phyloP scores from a whole-genome alignment of 2,113 vertebrate species.

The Aspiorhynchus laticeps region DNA sequence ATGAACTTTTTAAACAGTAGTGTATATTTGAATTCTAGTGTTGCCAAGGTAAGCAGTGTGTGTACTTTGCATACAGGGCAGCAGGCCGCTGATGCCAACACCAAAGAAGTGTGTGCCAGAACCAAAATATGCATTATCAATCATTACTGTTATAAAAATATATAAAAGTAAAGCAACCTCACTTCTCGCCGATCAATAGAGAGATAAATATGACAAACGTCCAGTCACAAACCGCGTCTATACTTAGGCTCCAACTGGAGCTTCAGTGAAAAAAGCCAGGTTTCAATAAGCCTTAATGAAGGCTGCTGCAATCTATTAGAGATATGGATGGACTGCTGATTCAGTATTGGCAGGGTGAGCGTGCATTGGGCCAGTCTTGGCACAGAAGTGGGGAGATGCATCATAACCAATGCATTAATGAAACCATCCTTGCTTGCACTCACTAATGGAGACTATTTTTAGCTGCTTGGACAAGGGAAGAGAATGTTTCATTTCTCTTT shows the following conservation, averaged over 20 bases:
- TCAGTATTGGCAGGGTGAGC: conserved; percentile 49
- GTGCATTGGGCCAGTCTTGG: conserved; percentile 35
- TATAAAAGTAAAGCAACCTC: conserved; percentile 5
- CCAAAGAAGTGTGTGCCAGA: neutral
- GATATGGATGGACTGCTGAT: conserved; percentile 58
- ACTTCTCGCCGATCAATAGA: conserved; percentile 4
- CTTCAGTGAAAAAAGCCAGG: conserved; percentile 16
- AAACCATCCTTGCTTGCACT: conserved; percentile 43
- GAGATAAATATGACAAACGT: conserved; percentile 35
- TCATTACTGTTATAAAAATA: neutral
- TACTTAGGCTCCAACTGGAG: neutral
- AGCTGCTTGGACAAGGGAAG: conserved; percentile 15
- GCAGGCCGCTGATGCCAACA: neutral
- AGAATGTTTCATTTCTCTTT: conserved; percentile 36
- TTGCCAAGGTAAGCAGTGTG: neutral
- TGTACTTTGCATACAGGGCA: neutral
- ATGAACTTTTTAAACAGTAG: neutral
- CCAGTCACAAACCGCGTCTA: neutral
- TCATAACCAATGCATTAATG: conserved; percentile 42
- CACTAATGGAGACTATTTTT: conserved; percentile 57
- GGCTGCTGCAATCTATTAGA: conserved; percentile 48
- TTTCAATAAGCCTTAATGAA: conserved; percentile 55
- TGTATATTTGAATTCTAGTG: neutral
- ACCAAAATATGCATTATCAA: neutral
- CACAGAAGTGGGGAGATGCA: conserved; percentile 12